Evolutionary conservation across 2,113 vertebrate genomes (phyloP), one percentile per base, ranked within the genome.

Genomic region (Hydropotes inermis): DNA sequence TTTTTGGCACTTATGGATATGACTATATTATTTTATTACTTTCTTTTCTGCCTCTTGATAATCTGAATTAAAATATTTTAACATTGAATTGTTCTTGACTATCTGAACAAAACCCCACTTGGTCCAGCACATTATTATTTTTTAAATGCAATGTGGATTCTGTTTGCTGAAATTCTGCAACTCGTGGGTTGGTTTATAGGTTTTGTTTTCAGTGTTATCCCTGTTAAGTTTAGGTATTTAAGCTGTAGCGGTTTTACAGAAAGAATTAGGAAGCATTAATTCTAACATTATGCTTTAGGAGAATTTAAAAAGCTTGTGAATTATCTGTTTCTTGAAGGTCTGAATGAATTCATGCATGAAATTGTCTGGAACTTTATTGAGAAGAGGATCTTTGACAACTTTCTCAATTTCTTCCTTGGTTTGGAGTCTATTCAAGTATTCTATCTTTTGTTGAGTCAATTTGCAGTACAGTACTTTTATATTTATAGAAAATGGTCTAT

Each of bases 361-460:
- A 98, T 98, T 97, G 91, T 96, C 95, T 98, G 89, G 74, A 94
- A 98, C 96, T 97, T 90, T 94, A 96, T 92, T 97, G 96, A 97
- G 97, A 98, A 93, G 39, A 28, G n/a, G 78, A 84, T 97, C 70
- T 95, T 93, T 97, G 97, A 98, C 93, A 95, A 94, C 95, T 96
- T 97, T 96, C 87, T 97, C 95, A 89, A 89, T 93, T 97, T 96
- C 91, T 97, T 83, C 39, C 89, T 95, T 93, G 86, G 82, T 89
- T 94, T 96, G 70, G 45, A 28, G 60, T 91, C 93, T 93, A 81
- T 87, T 97, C 86, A 95, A 97, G n/a, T 43, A 55, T 64, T 95
- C 96, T 89, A 30, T 70, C 82, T 95, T 98, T 88, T 81, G 67
- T 94, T 78, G 60, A 95, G 93, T 94, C 86, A 74, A 52, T 97